A percentile compares a stretch with the other conserved stretches of the same genome.
Evolutionary conservation across 2,113 vertebrate species (phyloP).

Genomic region (Esox niger): DNA sequence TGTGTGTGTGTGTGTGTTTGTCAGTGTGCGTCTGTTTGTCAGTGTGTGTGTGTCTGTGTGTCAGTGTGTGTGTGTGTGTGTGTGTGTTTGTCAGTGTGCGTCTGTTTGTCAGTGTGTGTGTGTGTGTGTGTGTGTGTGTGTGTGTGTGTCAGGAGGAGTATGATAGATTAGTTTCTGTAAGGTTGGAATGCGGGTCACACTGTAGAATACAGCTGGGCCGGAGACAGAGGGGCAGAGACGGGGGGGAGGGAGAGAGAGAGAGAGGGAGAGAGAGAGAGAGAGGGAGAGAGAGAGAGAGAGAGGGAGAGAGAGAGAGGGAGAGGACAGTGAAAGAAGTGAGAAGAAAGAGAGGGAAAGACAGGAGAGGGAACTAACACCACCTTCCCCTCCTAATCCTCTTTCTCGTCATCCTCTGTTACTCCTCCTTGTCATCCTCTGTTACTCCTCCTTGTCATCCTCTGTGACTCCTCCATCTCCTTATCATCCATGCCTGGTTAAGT

Average conservation of each 20-base stretch:
- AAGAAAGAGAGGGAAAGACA: too few species aligned
- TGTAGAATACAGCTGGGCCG: too few species aligned
- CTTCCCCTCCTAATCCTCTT: too few species aligned
- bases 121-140: background rate
- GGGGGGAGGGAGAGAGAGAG: conserved; percentile 11
- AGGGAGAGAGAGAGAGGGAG: too few species aligned
- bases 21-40: too few species aligned
- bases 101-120: background rate
- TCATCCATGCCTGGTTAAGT: conserved; percentile 39
- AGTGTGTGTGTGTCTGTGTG: background rate
- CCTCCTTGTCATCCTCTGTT: too few species aligned
- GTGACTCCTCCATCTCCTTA: conserved; percentile 4
- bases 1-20: too few species aligned
- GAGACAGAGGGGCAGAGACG: background rate
- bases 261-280: background rate
- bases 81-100: background rate
- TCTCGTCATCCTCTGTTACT: too few species aligned
- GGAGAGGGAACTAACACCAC: too few species aligned
- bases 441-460: background rate
- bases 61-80: background rate
- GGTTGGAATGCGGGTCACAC: background rate
- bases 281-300: background rate
- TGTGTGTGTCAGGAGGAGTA: background rate
- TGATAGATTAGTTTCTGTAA: background rate
- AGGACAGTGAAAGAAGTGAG: too few species aligned